These are phyloP conservation scores for Vireo altiloquus DNA, from an alignment of 2,113 vertebrate species.

Conservation along the genomic window DNA sequence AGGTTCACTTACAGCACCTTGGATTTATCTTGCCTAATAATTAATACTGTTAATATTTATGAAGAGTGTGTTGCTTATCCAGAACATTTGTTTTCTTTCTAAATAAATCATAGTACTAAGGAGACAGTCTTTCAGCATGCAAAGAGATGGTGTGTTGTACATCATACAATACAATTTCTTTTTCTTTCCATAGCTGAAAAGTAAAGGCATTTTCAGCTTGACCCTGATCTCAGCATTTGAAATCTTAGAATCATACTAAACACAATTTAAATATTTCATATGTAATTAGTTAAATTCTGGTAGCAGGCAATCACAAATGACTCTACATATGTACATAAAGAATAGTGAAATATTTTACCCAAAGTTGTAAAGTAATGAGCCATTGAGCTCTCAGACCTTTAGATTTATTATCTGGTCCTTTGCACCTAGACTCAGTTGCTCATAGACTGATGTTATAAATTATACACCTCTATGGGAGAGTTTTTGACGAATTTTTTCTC, in stretches of 20 bases:
- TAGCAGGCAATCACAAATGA: background rate
- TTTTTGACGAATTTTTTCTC: background rate
- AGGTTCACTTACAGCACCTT: background rate
- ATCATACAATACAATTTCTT: background rate
- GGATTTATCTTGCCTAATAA: background rate
- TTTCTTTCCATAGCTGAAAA: background rate
- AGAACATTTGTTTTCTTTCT: background rate
- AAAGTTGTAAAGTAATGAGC: background rate
- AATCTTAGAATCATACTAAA: background rate
- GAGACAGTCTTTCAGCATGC: background rate
- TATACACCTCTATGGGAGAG: background rate
- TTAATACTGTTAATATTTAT: constrained; percentile 16
- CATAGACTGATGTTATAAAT: background rate
- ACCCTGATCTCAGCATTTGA: background rate
- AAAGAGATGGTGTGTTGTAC: background rate
- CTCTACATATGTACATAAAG: background rate
- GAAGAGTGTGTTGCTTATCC: background rate
- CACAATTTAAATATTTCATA: background rate
- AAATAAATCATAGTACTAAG: background rate
- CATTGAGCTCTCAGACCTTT: background rate
- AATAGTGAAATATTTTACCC: background rate
- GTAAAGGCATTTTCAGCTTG: background rate
- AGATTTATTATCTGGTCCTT: background rate
- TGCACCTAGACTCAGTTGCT: background rate
- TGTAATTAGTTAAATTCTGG: background rate